These are phyloP conservation scores for Heloderma charlesbogerti DNA, from an alignment of 2,113 vertebrate genomes.

Conservation along the genomic window DNA sequence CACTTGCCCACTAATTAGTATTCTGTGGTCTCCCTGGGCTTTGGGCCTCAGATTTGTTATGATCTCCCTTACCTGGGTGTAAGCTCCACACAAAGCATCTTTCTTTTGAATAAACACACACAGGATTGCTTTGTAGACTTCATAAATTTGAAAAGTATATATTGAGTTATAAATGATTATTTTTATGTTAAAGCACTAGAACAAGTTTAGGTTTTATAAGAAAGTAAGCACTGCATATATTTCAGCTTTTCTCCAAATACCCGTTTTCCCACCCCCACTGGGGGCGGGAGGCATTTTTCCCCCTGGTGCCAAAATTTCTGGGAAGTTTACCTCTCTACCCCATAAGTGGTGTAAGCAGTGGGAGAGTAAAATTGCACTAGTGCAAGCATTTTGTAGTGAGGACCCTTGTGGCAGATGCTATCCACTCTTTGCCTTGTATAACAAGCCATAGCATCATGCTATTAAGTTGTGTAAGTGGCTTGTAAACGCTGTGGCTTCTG, in stretches of 20 bases:
- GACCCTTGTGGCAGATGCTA: neutral
- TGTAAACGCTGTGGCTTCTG: neutral
- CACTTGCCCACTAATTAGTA: neutral
- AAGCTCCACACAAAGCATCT: neutral
- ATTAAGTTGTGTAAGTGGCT: neutral
- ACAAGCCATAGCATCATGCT: neutral
- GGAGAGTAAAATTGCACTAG: neutral
- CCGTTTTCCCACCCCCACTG: neutral
- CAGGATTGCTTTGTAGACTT: no score
- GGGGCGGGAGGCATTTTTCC: no score
- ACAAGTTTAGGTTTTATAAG: neutral
- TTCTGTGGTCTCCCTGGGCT: neutral
- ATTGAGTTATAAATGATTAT: neutral
- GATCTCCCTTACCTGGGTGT: neutral
- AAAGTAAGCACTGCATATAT: neutral
- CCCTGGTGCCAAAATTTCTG: neutral
- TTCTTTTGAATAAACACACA: no score
- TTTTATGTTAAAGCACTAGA: neutral
- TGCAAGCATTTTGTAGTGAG: neutral
- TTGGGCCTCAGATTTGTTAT: neutral
- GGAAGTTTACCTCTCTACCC: neutral
- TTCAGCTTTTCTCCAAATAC: neutral
- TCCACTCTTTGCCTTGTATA: neutral
- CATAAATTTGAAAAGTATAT: neutral
- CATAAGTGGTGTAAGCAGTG: neutral